Conservation (phyloP, 2,113 vertebrate genomes). For the Mesoclemmys tuberculata region DNA sequence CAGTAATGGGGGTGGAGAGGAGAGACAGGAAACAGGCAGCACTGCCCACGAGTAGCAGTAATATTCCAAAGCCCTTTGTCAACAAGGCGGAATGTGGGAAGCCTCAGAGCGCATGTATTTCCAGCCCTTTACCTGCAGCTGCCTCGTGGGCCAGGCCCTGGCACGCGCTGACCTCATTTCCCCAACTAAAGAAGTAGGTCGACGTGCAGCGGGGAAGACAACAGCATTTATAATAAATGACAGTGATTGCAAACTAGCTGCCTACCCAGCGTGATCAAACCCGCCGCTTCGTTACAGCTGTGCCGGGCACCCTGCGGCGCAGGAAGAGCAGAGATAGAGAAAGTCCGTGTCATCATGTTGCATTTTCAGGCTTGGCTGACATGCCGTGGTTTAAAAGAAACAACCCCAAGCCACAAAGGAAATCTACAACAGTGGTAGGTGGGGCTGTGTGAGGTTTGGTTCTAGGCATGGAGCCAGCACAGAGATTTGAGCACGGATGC, state of each 20-base stretch:
- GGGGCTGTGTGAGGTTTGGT: neutral
- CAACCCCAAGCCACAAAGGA: neutral
- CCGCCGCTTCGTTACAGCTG: neutral
- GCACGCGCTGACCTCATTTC: neutral
- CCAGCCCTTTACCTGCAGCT: neutral
- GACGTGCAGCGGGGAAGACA: neutral
- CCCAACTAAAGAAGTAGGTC: neutral
- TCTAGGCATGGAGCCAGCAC: fast-evolving
- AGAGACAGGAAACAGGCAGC: neutral
- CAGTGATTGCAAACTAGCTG: neutral
- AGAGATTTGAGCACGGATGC: neutral
- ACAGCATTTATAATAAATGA: neutral
- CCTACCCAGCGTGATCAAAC: neutral
- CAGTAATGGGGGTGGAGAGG: neutral
- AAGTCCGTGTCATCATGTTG: neutral
- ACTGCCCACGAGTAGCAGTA: neutral
- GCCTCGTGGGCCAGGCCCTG: neutral
- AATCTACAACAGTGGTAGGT: neutral
- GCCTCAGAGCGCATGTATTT: neutral
- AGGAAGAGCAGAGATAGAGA: neutral
- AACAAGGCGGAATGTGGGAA: too few species aligned
- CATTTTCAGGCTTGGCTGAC: neutral
- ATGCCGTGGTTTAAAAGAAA: neutral
- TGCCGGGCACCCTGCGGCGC: neutral
- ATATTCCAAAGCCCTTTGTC: neutral